phyloP scores from a whole-genome alignment of 2,888 invertebrate species.

The Drosophila nigritarsus region DNA sequence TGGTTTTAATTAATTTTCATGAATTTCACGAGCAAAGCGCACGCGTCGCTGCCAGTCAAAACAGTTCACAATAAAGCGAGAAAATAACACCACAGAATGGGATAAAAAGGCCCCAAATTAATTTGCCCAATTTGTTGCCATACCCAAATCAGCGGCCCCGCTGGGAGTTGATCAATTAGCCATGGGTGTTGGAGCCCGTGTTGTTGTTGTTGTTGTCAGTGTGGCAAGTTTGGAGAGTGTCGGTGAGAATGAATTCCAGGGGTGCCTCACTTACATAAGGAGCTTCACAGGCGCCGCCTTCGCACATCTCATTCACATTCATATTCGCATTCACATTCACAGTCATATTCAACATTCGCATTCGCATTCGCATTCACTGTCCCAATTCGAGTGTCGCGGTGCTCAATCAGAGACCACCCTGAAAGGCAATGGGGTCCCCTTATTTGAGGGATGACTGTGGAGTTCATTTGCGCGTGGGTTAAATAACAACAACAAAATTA shows the following conservation, averaged over 20 bases:
- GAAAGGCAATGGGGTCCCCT: slow-evolving; percentile 38
- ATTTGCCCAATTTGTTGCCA: slow-evolving; percentile 78
- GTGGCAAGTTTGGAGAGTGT: slow-evolving; percentile 10
- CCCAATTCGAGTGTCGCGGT: slow-evolving; percentile 22
- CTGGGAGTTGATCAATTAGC: slow-evolving; percentile 79
- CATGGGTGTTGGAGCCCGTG: slow-evolving; percentile 64
- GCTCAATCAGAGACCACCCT: slow-evolving; percentile 62
- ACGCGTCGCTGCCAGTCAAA: slow-evolving; percentile 75
- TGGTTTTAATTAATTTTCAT: slow-evolving; percentile 74
- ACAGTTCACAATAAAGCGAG: slow-evolving; percentile 57
- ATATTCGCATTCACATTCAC: background rate
- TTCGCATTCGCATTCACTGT: slow-evolving; percentile 8
- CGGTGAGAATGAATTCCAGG: slow-evolving; percentile 41
- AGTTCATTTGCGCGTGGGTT: slow-evolving; percentile 51
- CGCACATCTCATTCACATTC: slow-evolving; percentile 33
- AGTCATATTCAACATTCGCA: background rate
- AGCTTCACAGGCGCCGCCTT: slow-evolving; percentile 78
- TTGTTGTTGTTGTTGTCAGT: slow-evolving; percentile 14
- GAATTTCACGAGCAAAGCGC: slow-evolving; percentile 50
- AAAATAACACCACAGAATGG: background rate
- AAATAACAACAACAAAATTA: slow-evolving; percentile 56
- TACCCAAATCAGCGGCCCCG: slow-evolving; percentile 78
- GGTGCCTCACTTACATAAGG: slow-evolving; percentile 57
- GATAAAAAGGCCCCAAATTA: slow-evolving; percentile 58
- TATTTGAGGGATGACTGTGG: slow-evolving; percentile 69